Evolutionary conservation across 2,888 invertebrate species (phyloP).

Genomic region (Yponomeuta plumbellus): DNA sequence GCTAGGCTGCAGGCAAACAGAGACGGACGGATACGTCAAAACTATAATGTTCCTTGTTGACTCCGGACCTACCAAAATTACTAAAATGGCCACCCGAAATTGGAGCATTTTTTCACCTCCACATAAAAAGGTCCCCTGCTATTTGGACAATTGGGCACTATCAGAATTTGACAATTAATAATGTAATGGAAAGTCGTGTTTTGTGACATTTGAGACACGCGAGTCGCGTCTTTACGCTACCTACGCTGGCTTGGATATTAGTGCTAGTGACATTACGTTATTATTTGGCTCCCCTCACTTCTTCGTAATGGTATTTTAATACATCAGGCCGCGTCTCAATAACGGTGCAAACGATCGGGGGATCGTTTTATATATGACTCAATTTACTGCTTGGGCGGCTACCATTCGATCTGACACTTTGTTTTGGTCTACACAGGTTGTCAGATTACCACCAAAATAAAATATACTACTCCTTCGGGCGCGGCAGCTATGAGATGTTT

Average conservation of each 20-base stretch:
- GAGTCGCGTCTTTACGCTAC: too few species aligned
- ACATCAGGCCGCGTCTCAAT: neutral
- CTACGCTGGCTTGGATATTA: neutral
- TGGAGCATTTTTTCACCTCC: too few species aligned
- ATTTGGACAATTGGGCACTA: too few species aligned
- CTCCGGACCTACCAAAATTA: too few species aligned
- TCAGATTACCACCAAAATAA: neutral
- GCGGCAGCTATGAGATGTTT: neutral
- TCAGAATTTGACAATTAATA: too few species aligned
- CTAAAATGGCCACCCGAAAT: too few species aligned
- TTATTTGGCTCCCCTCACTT: neutral
- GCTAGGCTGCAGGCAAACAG: too few species aligned
- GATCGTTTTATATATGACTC: neutral
- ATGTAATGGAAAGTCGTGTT: too few species aligned
- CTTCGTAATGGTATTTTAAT: neutral
- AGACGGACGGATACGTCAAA: too few species aligned
- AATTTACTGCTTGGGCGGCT: neutral
- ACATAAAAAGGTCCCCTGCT: too few species aligned
- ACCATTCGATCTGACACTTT: neutral
- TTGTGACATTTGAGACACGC: too few species aligned
- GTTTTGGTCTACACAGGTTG: neutral
- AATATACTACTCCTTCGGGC: neutral
- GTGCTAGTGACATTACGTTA: neutral
- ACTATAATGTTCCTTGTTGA: too few species aligned
- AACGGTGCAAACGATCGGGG: neutral